These are phyloP conservation scores for Sinocyclocheilus rhinocerous DNA, from an alignment of 2,113 vertebrate species.

Conservation along the genomic window DNA sequence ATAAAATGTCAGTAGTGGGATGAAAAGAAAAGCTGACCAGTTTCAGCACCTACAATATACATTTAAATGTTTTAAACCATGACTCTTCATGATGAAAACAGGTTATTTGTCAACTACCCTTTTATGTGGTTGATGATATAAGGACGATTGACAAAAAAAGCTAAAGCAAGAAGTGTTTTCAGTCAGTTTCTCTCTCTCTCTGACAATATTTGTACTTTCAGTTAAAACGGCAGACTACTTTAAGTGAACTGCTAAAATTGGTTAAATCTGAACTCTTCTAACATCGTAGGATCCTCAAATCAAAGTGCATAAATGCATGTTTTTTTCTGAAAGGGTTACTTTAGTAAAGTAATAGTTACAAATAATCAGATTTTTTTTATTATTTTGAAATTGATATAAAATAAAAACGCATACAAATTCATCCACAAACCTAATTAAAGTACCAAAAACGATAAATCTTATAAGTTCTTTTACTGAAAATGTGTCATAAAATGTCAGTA, in stretches of 20 bases:
- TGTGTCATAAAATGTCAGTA: background rate
- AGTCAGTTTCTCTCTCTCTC: conserved; percentile 16
- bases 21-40: background rate
- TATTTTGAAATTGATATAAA: too few relatives aligned
- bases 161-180: background rate
- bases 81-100: background rate
- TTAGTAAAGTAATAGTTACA: background rate
- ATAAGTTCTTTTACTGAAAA: too few relatives aligned
- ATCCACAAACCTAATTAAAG: too few relatives aligned
- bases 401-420: too few relatives aligned
- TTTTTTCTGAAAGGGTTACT: background rate
- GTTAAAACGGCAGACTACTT: too few relatives aligned
- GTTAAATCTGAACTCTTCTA: background rate
- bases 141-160: background rate
- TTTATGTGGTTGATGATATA: background rate
- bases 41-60: background rate
- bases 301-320: background rate
- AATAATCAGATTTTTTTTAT: background rate
- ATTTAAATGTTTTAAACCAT: background rate
- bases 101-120: background rate
- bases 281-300: background rate
- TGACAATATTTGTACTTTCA: too few relatives aligned
- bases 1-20: background rate
- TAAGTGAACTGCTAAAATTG: too few relatives aligned
- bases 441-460: too few relatives aligned